These are phyloP conservation scores for Phycodurus eques DNA, from an alignment of 2,113 vertebrate species.

Conservation along the genomic window DNA sequence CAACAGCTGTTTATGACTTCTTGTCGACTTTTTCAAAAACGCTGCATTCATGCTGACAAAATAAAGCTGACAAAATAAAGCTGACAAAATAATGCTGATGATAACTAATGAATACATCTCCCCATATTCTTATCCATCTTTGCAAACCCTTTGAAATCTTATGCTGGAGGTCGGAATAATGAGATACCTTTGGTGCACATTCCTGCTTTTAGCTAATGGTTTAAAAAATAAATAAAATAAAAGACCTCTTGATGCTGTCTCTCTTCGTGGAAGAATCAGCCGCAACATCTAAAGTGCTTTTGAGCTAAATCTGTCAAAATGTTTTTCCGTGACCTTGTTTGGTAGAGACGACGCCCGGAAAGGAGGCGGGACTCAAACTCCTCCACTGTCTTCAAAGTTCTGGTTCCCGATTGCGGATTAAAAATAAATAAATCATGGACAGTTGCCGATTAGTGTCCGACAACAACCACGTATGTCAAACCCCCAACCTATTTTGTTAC, in stretches of 20 bases:
- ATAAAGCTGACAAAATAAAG: no score
- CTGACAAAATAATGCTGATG: no score
- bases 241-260: slow-evolving; percentile 5
- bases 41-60: no score
- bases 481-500: no score
- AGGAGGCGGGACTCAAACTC: background rate
- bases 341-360: slow-evolving; percentile 22
- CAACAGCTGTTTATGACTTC: no score
- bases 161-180: background rate
- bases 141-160: background rate
- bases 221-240: background rate
- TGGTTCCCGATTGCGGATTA: background rate
- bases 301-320: slow-evolving; percentile 72
- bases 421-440: background rate
- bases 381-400: background rate
- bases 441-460: background rate
- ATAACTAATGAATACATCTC: no score
- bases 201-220: background rate
- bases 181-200: background rate
- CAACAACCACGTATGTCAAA: background rate
- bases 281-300: slow-evolving; percentile 58
- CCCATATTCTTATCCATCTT: background rate
- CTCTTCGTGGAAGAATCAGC: slow-evolving; percentile 39
- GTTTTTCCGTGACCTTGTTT: slow-evolving; percentile 51
- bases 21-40: no score